A percentile compares a stretch with the other conserved stretches of the same genome.
These are phyloP conservation scores for Nasua narica DNA, from an alignment of 2,797 vertebrate genomes.

Conservation along the genomic window DNA sequence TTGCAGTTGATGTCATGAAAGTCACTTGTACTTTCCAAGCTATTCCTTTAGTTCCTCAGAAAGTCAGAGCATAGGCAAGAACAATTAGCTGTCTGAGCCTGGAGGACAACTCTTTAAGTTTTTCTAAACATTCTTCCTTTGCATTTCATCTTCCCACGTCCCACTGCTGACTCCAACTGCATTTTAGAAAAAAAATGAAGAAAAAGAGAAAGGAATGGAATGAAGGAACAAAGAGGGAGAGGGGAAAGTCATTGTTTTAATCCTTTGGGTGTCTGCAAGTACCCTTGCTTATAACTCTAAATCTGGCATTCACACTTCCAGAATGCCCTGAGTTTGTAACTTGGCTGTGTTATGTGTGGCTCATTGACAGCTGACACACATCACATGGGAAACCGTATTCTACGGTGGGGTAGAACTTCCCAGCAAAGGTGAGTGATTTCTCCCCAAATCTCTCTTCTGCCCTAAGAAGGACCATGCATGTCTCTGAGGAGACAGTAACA, in stretches of 20 bases:
- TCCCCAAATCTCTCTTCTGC: background rate
- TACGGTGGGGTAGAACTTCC: background rate
- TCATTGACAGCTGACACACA: background rate
- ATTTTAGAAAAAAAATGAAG: background rate
- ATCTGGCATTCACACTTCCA: background rate
- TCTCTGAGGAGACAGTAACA: background rate
- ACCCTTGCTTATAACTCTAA: background rate
- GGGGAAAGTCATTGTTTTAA: background rate
- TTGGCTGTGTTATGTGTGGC: background rate
- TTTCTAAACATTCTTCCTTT: background rate
- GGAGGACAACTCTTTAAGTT: background rate
- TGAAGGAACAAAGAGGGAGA: background rate
- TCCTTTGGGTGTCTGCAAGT: background rate
- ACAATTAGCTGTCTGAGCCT: background rate
- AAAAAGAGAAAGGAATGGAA: background rate
- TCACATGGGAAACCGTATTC: background rate
- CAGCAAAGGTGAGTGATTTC: background rate
- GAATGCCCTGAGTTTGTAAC: background rate
- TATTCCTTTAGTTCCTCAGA: background rate
- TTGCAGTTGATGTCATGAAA: background rate
- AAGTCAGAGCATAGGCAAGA: background rate
- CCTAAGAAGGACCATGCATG: background rate
- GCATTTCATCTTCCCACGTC: background rate
- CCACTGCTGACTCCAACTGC: background rate
- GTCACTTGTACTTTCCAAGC: background rate